Evolutionary conservation across 1,140 invertebrate species (phyloP).

Genomic region (Megathymus violae): DNA sequence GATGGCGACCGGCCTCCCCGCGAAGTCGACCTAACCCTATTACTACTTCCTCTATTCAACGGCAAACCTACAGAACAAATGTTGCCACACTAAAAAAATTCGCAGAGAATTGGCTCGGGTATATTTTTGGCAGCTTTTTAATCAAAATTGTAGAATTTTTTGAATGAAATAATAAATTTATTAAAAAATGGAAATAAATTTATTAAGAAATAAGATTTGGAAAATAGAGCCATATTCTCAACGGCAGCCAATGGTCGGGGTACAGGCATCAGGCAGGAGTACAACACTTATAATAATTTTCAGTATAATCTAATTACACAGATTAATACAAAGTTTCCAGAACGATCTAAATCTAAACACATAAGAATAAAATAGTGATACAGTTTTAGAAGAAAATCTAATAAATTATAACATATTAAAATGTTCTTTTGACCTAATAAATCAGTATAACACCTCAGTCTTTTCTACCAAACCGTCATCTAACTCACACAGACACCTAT

Average conservation of each 20-base stretch:
- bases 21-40: constrained; percentile 80
- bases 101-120: constrained; percentile 58
- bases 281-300: constrained; percentile 44
- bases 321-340: constrained; percentile 21
- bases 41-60: constrained; percentile 80
- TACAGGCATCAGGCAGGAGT: constrained; percentile 72
- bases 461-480: no score
- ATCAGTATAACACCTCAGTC: no score
- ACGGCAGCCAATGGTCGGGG: constrained; percentile 45
- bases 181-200: no score
- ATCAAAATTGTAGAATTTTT: no score
- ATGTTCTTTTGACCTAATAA: no score
- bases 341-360: constrained; percentile 28
- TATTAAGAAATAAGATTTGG: constrained; percentile 12
- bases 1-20: constrained; percentile 76
- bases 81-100: constrained; percentile 61
- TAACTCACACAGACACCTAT: no score
- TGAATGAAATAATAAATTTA: constrained; percentile 13
- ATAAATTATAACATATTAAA: no score
- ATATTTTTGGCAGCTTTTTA: constrained; percentile 3
- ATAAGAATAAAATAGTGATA: no score
- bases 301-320: constrained; percentile 25
- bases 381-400: background rate
- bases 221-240: constrained; percentile 53
- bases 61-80: constrained; percentile 82